A percentile compares a stretch with the other conserved stretches of the same genome.
phyloP scores from a whole-genome alignment of 2,797 vertebrate species.

The Lophotriccus pileatus region DNA sequence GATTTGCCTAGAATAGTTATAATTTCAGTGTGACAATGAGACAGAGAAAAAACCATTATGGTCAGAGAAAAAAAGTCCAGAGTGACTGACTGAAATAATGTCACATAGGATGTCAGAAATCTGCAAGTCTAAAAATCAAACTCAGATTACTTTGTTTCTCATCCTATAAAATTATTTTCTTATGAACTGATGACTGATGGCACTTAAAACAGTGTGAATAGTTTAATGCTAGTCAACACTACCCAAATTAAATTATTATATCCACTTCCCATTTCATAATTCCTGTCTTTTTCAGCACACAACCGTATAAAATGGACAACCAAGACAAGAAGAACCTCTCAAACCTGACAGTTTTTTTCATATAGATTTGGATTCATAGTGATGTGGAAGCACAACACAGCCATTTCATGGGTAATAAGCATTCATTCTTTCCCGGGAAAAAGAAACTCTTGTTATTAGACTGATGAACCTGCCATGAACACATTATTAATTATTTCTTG shows the following conservation, averaged over 20 bases:
- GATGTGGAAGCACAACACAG: background rate
- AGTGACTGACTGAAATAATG: background rate
- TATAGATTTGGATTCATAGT: background rate
- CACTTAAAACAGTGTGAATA: background rate
- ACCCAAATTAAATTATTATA: background rate
- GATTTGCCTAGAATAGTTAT: background rate
- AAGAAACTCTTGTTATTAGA: background rate
- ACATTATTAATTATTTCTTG: constrained; percentile 8
- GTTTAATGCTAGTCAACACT: background rate
- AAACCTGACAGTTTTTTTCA: background rate
- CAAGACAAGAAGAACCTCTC: background rate
- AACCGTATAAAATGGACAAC: background rate
- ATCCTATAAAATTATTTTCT: background rate
- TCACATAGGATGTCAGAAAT: background rate
- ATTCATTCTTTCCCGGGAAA: background rate
- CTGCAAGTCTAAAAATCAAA: background rate
- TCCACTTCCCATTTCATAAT: background rate
- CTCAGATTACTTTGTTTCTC: background rate
- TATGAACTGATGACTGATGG: background rate
- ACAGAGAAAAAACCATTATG: background rate
- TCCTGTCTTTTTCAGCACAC: background rate
- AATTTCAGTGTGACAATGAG: background rate
- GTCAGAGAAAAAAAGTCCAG: background rate
- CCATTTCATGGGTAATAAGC: background rate
- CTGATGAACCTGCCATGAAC: background rate